Evolutionary conservation across 2,797 vertebrate species (phyloP).

Genomic region (Hafferia zeledoni): DNA sequence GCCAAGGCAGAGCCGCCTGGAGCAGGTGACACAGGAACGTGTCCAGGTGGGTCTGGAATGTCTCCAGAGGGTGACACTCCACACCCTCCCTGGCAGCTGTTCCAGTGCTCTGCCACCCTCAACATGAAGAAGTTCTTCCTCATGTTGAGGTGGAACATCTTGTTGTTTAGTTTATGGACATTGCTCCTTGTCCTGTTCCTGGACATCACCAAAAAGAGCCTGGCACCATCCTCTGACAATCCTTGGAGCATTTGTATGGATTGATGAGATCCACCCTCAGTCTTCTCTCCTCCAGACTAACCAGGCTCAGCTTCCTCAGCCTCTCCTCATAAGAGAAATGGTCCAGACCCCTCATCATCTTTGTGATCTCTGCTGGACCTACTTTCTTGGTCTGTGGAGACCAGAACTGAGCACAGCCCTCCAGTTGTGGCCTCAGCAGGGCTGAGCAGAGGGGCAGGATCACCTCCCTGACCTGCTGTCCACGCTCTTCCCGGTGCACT

Average conservation of each 20-base stretch:
- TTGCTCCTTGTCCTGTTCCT: not conserved
- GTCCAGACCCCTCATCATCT: not conserved
- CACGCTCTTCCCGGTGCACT: not conserved
- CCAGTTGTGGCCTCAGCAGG: not conserved
- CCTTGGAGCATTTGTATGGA: not conserved
- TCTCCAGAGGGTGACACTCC: not conserved
- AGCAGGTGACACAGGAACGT: not conserved
- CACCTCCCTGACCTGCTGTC: not conserved
- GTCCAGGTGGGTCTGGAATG: not conserved
- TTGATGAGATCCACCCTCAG: not conserved
- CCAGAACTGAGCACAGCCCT: not conserved
- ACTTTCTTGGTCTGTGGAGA: not conserved
- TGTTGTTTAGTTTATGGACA: not conserved
- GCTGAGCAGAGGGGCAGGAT: not conserved
- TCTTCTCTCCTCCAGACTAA: not conserved
- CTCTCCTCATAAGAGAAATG: not conserved
- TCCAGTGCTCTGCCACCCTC: not conserved
- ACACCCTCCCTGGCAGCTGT: rapidly evolving
- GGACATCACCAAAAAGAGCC: not conserved
- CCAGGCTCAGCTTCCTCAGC: not conserved
- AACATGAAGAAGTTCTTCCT: not conserved
- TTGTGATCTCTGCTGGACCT: not conserved
- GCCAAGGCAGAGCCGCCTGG: not conserved
- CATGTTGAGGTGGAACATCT: rapidly evolving
- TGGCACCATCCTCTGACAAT: not conserved